These are phyloP conservation scores for Leucoraja erinaceus DNA, from an alignment of 2,113 vertebrate genomes.

Conservation along the genomic window DNA sequence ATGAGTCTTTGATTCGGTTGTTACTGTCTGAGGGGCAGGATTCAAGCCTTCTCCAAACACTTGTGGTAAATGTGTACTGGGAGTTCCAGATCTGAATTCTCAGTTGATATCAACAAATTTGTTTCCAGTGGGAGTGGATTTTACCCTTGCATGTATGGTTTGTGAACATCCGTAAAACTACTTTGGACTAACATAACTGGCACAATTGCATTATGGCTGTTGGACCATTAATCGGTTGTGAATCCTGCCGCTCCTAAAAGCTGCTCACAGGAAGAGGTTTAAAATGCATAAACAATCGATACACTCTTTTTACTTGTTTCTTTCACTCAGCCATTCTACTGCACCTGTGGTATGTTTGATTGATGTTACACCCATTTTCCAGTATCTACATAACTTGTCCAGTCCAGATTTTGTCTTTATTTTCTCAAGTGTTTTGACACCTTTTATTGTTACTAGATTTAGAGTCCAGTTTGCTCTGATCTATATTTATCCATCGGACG, in stretches of 20 bases:
- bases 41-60: background rate
- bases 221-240: background rate
- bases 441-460: background rate
- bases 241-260: background rate
- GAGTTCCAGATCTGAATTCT: background rate
- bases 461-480: background rate
- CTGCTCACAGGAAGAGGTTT: background rate
- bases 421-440: background rate
- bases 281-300: background rate
- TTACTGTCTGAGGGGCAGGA: background rate
- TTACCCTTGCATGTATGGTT: background rate
- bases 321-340: background rate
- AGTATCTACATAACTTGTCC: background rate
- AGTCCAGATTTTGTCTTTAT: background rate
- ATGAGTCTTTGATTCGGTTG: background rate
- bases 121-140: background rate
- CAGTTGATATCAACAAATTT: background rate
- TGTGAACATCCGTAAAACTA: background rate
- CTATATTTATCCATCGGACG: background rate
- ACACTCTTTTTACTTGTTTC: background rate
- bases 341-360: background rate
- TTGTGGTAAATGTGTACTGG: background rate
- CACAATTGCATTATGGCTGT: background rate
- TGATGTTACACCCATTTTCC: background rate
- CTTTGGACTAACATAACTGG: background rate